Evolutionary conservation across 2,113 vertebrate species (phyloP).

Genomic region (Cephalopterus ornatus): DNA sequence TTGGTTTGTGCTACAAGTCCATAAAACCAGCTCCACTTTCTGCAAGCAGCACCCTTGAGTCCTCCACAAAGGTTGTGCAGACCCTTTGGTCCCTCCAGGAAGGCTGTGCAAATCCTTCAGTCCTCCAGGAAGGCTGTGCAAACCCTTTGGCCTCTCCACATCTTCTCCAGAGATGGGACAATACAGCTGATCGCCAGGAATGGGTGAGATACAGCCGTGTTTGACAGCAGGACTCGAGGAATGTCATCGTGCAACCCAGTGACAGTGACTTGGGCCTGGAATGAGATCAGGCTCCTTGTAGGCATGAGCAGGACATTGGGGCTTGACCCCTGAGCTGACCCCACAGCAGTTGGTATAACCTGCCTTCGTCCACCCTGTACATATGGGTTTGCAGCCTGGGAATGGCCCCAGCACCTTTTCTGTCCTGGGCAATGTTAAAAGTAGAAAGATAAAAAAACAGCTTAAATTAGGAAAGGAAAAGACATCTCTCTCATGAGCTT

Average conservation of each 20-base stretch:
- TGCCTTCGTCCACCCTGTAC: accelerated
- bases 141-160: background rate
- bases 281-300: background rate
- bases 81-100: background rate
- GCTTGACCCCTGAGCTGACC: background rate
- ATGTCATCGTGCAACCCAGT: accelerated
- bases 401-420: background rate
- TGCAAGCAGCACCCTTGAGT: background rate
- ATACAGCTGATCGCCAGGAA: background rate
- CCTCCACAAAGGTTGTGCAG: background rate
- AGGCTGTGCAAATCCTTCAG: background rate
- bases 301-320: background rate
- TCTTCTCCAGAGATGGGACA: background rate
- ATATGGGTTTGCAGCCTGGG: background rate
- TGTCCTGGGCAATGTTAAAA: background rate
- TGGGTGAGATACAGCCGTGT: accelerated
- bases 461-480: background rate
- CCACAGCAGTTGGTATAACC: background rate
- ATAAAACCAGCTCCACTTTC: background rate
- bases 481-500: background rate
- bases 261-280: background rate
- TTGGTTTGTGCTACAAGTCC: background rate
- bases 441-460: background rate
- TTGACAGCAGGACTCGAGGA: background rate
- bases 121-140: background rate